A percentile compares a stretch with the other conserved stretches of the same genome.
Evolutionary conservation across 2,888 invertebrate species (phyloP).

Genomic region (Trachelus stipa): DNA sequence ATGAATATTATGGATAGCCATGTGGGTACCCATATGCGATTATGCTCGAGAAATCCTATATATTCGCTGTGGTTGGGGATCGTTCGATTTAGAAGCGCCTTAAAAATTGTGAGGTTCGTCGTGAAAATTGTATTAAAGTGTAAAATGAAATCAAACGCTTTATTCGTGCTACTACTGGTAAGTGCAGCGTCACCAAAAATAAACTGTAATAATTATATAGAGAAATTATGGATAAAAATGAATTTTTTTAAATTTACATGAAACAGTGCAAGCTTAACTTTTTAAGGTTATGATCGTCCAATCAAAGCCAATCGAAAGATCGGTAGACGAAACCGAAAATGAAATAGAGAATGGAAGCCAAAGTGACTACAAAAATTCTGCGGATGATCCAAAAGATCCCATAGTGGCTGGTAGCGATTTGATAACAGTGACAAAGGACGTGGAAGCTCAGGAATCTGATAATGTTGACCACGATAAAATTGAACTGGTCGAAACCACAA

Average conservation of each 20-base stretch:
- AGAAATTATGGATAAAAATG: background rate
- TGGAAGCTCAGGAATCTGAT: constrained; percentile 3
- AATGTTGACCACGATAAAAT: constrained; percentile 9
- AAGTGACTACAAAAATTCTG: constrained; percentile 6
- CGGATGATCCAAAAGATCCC: constrained; percentile 1
- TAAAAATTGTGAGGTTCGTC: background rate
- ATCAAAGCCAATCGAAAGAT: constrained; percentile 7
- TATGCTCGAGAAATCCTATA: constrained; percentile 9
- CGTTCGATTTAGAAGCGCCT: background rate
- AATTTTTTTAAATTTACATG: no score
- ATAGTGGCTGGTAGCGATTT: background rate
- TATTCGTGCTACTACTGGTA: constrained; percentile 3
- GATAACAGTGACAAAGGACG: background rate
- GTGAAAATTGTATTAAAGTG: background rate
- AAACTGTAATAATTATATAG: background rate
- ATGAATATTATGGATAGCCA: constrained; percentile 3
- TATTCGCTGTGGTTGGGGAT: background rate
- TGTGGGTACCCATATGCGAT: constrained; percentile 36
- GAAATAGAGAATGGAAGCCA: constrained; percentile 32
- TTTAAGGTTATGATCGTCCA: background rate
- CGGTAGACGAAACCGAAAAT: constrained; percentile 29
- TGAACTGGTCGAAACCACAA: constrained; percentile 9
- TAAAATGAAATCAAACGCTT: constrained; percentile 5
- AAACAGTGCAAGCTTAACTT: no score
- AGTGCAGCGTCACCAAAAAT: background rate